phyloP scores from a whole-genome alignment of 2,888 invertebrate genomes.

The Trichogramma evanescens region DNA sequence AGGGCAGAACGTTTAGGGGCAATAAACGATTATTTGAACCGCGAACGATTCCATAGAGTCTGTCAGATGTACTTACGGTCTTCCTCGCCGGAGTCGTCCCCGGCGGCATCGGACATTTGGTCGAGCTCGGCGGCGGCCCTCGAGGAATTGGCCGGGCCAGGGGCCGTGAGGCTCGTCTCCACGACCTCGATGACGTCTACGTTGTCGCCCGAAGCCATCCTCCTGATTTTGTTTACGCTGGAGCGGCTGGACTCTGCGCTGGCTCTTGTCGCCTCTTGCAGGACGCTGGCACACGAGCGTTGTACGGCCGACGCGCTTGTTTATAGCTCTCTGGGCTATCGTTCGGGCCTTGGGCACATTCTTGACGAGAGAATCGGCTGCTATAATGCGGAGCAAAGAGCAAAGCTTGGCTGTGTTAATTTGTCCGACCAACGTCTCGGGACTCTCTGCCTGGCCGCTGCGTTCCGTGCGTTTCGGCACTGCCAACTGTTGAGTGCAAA shows the following conservation, averaged over 20 bases:
- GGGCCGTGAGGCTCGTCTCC: constrained; percentile 54
- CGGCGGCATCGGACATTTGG: constrained; percentile 34
- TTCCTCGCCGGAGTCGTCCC: constrained; percentile 52
- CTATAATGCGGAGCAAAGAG: no score
- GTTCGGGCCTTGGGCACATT: neutral
- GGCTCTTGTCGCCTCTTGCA: neutral
- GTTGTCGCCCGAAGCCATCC: constrained; percentile 77
- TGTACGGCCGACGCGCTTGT: neutral
- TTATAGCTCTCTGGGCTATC: neutral
- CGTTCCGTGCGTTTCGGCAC: no score
- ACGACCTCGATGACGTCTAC: constrained; percentile 71
- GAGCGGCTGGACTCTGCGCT: neutral
- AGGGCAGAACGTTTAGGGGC: neutral
- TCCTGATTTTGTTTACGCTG: constrained; percentile 37
- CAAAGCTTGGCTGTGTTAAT: no score
- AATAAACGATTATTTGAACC: neutral
- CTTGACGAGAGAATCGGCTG: no score
- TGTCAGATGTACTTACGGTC: constrained; percentile 51
- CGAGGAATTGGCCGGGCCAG: constrained; percentile 23
- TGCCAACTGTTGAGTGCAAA: no score
- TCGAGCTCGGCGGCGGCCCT: constrained; percentile 49
- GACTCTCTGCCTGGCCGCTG: no score
- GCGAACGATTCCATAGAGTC: neutral
- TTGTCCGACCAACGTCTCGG: no score
- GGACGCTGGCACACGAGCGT: neutral